A percentile compares a stretch with the other conserved stretches of the same genome.
These are phyloP conservation scores for Catocala fraxini DNA, from an alignment of 2,888 invertebrate species.

Conservation along the genomic window DNA sequence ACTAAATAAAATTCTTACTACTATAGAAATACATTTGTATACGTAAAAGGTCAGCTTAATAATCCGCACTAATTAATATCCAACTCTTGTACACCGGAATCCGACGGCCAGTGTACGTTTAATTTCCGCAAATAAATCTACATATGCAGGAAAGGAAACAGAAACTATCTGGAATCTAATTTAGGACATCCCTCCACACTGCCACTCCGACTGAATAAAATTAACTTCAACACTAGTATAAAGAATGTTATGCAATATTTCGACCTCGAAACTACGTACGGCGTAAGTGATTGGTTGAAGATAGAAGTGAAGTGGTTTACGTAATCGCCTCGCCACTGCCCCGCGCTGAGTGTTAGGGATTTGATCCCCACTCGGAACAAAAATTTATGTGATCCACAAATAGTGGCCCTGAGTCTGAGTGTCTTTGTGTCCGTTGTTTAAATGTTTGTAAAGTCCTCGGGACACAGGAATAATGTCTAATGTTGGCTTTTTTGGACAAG, in stretches of 20 bases:
- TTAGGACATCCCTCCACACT: conserved; percentile 49
- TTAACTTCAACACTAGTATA: background rate
- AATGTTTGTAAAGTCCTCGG: too few species aligned
- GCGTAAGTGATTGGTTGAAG: too few species aligned
- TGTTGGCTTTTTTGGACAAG: too few species aligned
- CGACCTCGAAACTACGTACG: conserved; percentile 15
- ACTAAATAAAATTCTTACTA: background rate
- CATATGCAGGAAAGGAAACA: conserved; percentile 48
- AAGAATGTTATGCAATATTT: conserved; percentile 28
- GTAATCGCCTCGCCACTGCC: too few species aligned
- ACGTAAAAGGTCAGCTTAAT: conserved; percentile 14
- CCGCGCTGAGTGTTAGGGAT: too few species aligned
- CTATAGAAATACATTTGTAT: conserved; percentile 12
- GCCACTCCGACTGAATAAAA: conserved; percentile 33
- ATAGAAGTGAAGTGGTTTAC: too few species aligned
- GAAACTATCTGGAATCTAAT: conserved; percentile 59
- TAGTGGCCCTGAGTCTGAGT: too few species aligned
- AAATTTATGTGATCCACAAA: too few species aligned
- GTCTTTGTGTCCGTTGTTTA: too few species aligned
- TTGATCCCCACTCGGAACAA: too few species aligned
- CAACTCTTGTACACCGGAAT: conserved; percentile 37
- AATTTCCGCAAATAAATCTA: conserved; percentile 62
- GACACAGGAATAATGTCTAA: too few species aligned
- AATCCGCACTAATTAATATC: conserved; percentile 32
- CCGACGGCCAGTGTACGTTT: conserved; percentile 47